Evolutionary conservation across 2,113 vertebrate genomes (phyloP).

Genomic region (Crotalus helleri): DNA sequence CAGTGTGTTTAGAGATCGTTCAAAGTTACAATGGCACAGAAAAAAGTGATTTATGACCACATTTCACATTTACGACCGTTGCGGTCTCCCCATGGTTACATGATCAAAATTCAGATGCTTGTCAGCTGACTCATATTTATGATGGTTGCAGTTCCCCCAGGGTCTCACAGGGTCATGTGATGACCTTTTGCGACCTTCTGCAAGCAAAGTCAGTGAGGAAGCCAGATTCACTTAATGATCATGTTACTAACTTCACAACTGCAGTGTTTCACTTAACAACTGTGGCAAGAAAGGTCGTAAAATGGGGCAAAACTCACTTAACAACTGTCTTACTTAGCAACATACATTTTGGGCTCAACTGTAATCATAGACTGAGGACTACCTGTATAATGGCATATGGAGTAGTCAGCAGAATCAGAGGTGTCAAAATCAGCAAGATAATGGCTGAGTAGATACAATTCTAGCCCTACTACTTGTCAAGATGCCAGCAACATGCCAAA

Average conservation of each 20-base stretch:
- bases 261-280: background rate
- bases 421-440: background rate
- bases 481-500: no score
- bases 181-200: background rate
- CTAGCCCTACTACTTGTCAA: background rate
- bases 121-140: background rate
- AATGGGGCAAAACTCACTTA: background rate
- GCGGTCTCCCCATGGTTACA: no score
- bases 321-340: background rate
- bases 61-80: background rate
- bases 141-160: background rate
- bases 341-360: background rate
- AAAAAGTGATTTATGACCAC: background rate
- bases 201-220: background rate
- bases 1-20: background rate
- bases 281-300: background rate
- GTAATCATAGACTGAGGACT: background rate
- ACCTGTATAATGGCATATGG: background rate
- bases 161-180: fast-evolving
- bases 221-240: background rate
- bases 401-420: background rate
- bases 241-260: background rate
- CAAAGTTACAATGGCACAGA: background rate
- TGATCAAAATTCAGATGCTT: background rate
- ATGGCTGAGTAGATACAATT: background rate